Percentiles rank a stretch among this genome's conserved stretches.
These are phyloP conservation scores for Gnathonemus echidnorhynchus DNA, from an alignment of 2,113 vertebrate genomes.

Conservation along the genomic window DNA sequence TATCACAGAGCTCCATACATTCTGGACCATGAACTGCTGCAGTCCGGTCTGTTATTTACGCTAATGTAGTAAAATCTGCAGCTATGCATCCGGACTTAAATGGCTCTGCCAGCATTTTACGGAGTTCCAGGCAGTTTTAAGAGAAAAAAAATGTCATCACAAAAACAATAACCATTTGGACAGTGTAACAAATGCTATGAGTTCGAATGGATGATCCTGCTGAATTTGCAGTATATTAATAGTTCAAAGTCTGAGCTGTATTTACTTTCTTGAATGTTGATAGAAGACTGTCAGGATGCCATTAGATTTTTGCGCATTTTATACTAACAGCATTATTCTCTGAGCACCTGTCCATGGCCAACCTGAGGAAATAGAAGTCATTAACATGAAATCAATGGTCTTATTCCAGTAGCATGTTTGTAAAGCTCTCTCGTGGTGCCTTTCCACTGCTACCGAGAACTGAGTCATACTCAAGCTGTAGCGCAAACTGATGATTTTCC, in stretches of 20 bases:
- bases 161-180: not conserved
- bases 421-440: not conserved
- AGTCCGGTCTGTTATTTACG: constrained; percentile 30
- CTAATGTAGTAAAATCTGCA: constrained; percentile 28
- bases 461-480: not conserved
- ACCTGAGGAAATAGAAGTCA: not conserved
- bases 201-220: not conserved
- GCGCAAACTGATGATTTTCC: not conserved
- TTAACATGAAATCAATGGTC: not conserved
- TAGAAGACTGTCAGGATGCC: not conserved
- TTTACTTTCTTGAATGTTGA: not conserved
- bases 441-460: not conserved
- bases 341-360: not conserved
- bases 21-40: not conserved
- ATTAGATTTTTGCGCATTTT: not conserved
- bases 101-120: not conserved
- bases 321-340: not conserved
- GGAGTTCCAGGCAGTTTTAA: not conserved
- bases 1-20: constrained; percentile 26
- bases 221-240: not conserved
- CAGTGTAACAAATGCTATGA: not conserved
- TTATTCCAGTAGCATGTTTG: not conserved
- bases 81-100: not conserved
- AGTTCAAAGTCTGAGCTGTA: not conserved
- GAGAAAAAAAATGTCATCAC: not conserved